Base-by-base conservation (phyloP, 2,113 vertebrate genomes). In the Malurus elegans region DNA sequence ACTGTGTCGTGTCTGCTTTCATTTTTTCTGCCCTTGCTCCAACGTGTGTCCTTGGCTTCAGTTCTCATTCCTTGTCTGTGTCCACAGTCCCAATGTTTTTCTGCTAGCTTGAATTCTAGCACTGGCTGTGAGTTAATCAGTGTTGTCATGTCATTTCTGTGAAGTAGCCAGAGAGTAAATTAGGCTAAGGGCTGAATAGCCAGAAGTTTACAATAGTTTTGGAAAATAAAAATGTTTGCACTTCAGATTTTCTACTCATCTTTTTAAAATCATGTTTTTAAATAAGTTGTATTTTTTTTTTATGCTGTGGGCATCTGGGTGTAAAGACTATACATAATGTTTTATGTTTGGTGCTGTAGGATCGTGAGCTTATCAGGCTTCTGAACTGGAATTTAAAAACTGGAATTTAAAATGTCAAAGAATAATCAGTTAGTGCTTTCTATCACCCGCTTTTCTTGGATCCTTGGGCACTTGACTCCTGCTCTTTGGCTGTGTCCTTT, bases 31-130 rank as follows among this genome's bases (percentile, higher is more conserved):
- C 54, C 45, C 29, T 82, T 47, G 42, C 56, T 88, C 79, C 47
- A 26, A 14, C 4, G 7, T 74, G 44, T 88, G 51, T 93, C 86
- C 32, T 40, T 65, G 45, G 76, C 74, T 32, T 90, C 67, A 42
- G 73, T 58, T 80, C 91, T 88, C 72, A 28, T 93, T 93, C 86
- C 82, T 69, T 32, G 69, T 94, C 64, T 61, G n/a, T 92, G 87
- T 78, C 82, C 61, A 53, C 40, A 69, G 83, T 87, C 50, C n/a
- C 84, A 2, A 24, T 53, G 70, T 92, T 91, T 92, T 84, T 3
- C 17, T 53, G 34, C 71, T 71, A 95, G n/a, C 86, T 88, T 73
- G 75, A 91, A 15, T 66, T 51, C 64, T 82, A 82, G 82, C 64
- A 62, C 7, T 64, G 53, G 19, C 21, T 67, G 48, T 73, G 74